A percentile compares a stretch with the other conserved stretches of the same genome.
These are phyloP conservation scores for Morelia viridis DNA, from an alignment of 2,797 vertebrate genomes.

Conservation along the genomic window DNA sequence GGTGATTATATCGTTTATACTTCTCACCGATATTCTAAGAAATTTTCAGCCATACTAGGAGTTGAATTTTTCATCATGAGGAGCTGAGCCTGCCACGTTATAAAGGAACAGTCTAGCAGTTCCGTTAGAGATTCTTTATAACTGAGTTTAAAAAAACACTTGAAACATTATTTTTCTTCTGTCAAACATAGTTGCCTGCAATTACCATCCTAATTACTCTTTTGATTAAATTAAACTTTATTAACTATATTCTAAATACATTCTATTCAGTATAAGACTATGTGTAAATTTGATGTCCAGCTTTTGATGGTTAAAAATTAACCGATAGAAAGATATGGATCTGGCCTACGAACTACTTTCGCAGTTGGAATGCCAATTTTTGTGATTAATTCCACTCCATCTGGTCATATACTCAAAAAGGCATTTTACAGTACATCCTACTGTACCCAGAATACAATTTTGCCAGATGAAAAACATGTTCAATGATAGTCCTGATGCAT, in stretches of 20 bases:
- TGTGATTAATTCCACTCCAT: background rate
- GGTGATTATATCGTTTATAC: background rate
- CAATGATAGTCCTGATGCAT: background rate
- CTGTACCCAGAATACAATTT: background rate
- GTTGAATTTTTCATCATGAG: background rate
- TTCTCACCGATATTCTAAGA: background rate
- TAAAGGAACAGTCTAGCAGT: background rate
- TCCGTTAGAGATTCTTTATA: background rate
- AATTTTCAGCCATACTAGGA: background rate
- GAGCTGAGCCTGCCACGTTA: background rate
- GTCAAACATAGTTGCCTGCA: background rate
- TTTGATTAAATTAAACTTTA: background rate
- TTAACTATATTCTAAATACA: background rate
- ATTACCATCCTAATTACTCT: background rate
- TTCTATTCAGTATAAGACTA: background rate
- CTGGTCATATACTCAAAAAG: background rate
- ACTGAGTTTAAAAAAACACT: background rate
- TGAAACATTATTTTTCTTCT: background rate
- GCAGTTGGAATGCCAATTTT: background rate
- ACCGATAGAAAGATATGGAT: background rate
- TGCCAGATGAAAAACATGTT: background rate
- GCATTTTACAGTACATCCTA: background rate
- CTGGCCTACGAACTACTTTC: background rate
- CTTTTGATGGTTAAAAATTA: background rate
- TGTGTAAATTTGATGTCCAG: background rate